Conservation (phyloP, 2,113 vertebrate genomes). For the Pseudorasbora parva region DNA sequence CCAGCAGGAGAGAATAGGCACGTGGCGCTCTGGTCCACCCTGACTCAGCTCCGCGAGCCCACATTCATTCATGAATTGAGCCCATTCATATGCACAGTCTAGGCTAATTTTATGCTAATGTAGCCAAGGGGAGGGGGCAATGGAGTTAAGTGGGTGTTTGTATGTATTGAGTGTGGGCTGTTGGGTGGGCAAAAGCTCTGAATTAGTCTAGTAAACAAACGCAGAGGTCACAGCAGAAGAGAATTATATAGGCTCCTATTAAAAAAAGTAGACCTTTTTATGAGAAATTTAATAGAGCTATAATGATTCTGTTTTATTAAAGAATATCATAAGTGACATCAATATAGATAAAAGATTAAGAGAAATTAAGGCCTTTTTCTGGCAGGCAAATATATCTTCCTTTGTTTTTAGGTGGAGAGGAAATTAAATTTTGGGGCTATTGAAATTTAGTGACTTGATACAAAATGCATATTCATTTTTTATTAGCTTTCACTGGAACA, state of each 20-base stretch:
- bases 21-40: conserved; percentile 49
- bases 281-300: conserved; percentile 39
- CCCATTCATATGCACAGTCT: conserved; percentile 72
- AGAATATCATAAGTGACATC: conserved; percentile 40
- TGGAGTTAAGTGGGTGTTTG: conserved; percentile 42
- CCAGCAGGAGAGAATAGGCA: conserved; percentile 59
- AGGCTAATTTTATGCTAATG: conserved; percentile 77
- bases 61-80: conserved; percentile 70
- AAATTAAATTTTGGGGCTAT: conserved; percentile 50
- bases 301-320: conserved; percentile 40
- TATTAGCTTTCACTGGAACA: conserved; percentile 15
- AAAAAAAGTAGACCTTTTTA: conserved; percentile 2
- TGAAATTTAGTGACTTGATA: conserved; percentile 52
- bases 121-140: conserved; percentile 54
- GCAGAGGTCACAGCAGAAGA: conserved; percentile 21
- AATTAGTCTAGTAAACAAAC: conserved; percentile 37
- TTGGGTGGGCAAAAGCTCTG: conserved; percentile 38
- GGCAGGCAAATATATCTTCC: conserved; percentile 35
- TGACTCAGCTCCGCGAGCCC: conserved; percentile 40
- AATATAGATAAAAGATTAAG: conserved; percentile 54
- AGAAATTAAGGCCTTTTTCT: conserved; percentile 52
- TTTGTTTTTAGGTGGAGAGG: conserved; percentile 15
- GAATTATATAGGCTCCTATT: not conserved
- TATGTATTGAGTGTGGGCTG: conserved; percentile 34
- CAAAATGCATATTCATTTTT: conserved; percentile 54